Evolutionary conservation across 2,888 invertebrate genomes (phyloP).

Genomic region (Phorcus lineatus): DNA sequence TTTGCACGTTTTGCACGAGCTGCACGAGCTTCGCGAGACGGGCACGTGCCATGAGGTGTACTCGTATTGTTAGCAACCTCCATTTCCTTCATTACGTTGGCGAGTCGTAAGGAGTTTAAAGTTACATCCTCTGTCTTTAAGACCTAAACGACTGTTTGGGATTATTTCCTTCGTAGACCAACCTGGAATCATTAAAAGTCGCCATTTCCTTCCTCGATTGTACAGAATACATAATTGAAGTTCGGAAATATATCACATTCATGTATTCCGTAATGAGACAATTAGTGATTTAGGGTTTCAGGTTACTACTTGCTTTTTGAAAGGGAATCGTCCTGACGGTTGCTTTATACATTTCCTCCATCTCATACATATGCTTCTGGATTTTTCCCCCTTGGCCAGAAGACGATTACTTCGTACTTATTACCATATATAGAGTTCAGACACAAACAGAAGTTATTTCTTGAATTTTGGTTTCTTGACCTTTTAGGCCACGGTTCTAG

Average conservation of each 20-base stretch:
- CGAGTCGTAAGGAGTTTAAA: background rate
- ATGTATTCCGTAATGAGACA: background rate
- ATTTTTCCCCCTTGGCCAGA: background rate
- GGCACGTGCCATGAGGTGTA: conserved; percentile 1
- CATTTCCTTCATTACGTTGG: conserved; percentile 5
- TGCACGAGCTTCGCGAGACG: conserved; percentile 6
- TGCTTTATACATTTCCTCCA: background rate
- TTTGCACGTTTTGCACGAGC: background rate
- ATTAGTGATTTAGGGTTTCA: background rate
- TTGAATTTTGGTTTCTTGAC: background rate
- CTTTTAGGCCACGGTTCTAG: background rate
- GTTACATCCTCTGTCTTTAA: conserved; percentile 5
- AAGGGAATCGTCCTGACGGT: background rate
- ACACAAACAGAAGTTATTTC: background rate
- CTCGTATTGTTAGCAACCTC: background rate
- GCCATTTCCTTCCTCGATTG: conserved; percentile 13
- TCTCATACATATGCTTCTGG: too few relatives aligned
- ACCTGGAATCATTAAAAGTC: conserved; percentile 9
- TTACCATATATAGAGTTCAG: background rate
- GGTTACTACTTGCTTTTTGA: background rate
- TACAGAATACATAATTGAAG: background rate
- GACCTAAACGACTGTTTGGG: background rate
- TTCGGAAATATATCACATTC: conserved; percentile 10
- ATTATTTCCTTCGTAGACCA: conserved; percentile 1
- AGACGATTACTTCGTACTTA: background rate